phyloP scores from a whole-genome alignment of 2,113 vertebrate species.

The Corvus moneduloides region DNA sequence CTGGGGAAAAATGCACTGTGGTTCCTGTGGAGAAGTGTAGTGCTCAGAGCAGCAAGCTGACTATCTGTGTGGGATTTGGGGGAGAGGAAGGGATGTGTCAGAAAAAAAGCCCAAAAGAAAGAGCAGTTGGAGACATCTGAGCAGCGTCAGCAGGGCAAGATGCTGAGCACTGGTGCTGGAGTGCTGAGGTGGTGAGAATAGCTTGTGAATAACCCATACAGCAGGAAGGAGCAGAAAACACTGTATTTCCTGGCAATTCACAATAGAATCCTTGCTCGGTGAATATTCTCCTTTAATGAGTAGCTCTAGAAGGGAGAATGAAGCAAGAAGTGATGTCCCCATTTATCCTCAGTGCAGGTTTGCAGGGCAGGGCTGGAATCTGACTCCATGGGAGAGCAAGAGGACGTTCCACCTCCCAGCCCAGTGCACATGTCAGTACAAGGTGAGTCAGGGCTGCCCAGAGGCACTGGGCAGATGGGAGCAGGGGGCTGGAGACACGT shows the following conservation, averaged over 20 bases:
- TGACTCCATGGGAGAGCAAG: neutral
- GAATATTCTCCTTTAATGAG: neutral
- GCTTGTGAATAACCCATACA: neutral
- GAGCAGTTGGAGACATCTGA: neutral
- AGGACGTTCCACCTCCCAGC: neutral
- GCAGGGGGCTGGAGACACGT: neutral
- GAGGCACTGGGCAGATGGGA: neutral
- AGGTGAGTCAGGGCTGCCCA: neutral
- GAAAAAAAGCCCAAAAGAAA: neutral
- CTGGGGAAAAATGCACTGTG: slow-evolving; percentile 8
- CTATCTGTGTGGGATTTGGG: neutral
- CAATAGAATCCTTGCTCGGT: neutral
- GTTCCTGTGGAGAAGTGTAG: neutral
- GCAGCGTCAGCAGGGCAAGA: neutral
- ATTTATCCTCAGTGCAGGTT: neutral
- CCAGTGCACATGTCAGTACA: rapidly evolving
- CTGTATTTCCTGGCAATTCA: neutral
- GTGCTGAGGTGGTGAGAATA: neutral
- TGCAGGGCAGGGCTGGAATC: neutral
- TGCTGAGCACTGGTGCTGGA: neutral
- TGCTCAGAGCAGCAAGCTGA: neutral
- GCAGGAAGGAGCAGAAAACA: neutral
- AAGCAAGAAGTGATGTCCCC: neutral
- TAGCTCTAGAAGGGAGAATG: neutral
- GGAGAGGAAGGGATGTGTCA: neutral